Evolutionary conservation across 2,888 invertebrate genomes (phyloP), one percentile per base, ranked within the genome.

Genomic region (Drosophila prolongata): DNA sequence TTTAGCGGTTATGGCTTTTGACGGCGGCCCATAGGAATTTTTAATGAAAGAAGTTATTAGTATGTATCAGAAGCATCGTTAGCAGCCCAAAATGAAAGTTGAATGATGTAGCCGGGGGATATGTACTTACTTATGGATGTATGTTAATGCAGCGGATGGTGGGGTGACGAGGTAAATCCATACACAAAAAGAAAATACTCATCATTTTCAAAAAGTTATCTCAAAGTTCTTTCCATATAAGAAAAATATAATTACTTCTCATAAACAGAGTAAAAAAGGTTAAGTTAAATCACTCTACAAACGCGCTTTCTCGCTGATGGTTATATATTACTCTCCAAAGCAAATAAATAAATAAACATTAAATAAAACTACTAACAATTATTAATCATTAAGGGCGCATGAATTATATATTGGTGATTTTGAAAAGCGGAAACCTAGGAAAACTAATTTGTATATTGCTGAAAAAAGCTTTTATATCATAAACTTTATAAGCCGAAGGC

Each of bases 31-130:
- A 68, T 79, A 73, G 80, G 77, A 87, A 83, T 83, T 87, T 89
- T 83, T 87, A 83, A 83, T 83, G 88, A 83, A 83, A 85, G 79
- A 89, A 81, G 75, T 89, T 89, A 89, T 83, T 89, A 81, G 88
- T 78, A 83, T 87, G 79, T 80, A 89, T 87, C 82, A 80, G 64
- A 62, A 61, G 81, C 89, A 87, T 89, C 82, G 82, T 83, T 89
- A 89, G 82, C 88, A 73, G 62, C 66, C 52, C 61, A 61, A 72
- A 68, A 72, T 50, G 67, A 50, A 59, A 58, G 43, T 58, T 69
- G 66, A 70, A 70, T 47, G 40, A 19, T 40, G 69, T n/a, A 14
- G 43, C 14, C 30, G 46, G 67, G 14, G 53, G 24, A 30, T 13
- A 34, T 19, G 64, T 40, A 46, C 64, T 42, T 42, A 47, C 46